These are phyloP conservation scores for Notarius quadriscutis DNA, from an alignment of 2,113 vertebrate species.

Conservation along the genomic window DNA sequence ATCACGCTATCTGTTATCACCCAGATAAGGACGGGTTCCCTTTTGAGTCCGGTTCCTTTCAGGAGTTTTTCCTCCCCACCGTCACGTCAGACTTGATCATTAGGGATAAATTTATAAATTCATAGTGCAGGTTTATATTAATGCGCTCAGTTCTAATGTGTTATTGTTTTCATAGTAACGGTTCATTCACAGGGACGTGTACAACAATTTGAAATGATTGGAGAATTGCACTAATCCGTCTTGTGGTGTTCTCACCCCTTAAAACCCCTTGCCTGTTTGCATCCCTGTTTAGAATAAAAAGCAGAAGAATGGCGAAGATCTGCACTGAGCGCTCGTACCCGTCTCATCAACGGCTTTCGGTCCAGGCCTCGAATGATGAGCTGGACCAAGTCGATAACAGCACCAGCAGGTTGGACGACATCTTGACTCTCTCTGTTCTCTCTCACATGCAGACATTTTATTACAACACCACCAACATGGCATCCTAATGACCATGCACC, in stretches of 20 bases:
- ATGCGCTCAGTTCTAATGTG: background rate
- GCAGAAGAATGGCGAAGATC: conserved; percentile 84
- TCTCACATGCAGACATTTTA: background rate
- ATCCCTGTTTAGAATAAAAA: conserved; percentile 49
- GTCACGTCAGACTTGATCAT: too few species aligned
- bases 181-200: background rate
- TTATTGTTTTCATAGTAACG: background rate
- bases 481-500: too few species aligned
- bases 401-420: conserved; percentile 77
- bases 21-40: too few species aligned
- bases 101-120: too few species aligned
- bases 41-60: too few species aligned
- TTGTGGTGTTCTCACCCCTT: background rate
- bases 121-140: background rate
- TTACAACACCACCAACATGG: too few species aligned
- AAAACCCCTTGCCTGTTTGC: too few species aligned
- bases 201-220: background rate
- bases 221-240: background rate
- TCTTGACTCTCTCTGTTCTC: background rate
- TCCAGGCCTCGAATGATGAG: conserved; percentile 71
- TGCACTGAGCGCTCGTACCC: conserved; percentile 78
- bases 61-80: too few species aligned
- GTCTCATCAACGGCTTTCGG: conserved; percentile 56
- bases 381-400: conserved; percentile 78
- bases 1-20: too few species aligned